Base-by-base conservation (phyloP, 2,888 invertebrate genomes). In the Calliscelio sp. region DNA sequence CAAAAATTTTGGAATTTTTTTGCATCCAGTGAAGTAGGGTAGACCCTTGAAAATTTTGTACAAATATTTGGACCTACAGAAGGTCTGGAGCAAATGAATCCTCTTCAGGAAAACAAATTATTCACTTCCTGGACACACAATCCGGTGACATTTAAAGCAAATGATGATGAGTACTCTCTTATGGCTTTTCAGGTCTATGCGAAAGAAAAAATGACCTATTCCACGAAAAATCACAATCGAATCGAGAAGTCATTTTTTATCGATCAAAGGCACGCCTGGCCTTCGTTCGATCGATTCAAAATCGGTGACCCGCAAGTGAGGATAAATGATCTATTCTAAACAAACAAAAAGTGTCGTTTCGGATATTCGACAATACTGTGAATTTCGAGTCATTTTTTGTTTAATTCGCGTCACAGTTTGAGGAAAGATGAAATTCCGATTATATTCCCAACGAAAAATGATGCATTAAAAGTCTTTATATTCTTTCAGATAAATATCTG, bases 201-300 rank as follows among this genome's bases (percentile, higher is more conserved):
- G 4, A 14, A 18, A 44, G n/a, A 59, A 59, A 49, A 68, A 49
- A 65, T 49, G 1, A 35, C 49, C 20, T 7, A 59, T 77, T 68
- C 77, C 35, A 24, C 57, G 68, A 59, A 66, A 59, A 77, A n/a
- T 46, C 59, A 59, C 68, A 68, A 77, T 77, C 28, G 59, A 68
- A 46, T 57, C 44, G 22, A 53, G 63, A 4, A 59, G 59, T 77
- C 57, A 77, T 77, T 77, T 77, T 75, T 59, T 77, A 68, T 49
- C 8, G 49, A 59, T 75, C 66, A 57, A 59, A 51, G 35, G 25
- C 1, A 3, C 6, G 1, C 4, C 20, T 28, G 11, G 25, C 24
- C 57, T 35, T 66, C 22, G 46, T 5, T 32, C 16, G 53, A 59
- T 74, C 63, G 55, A 53, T 63, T 74, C 53, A 53, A 59, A 63